Percentiles rank a stretch among this genome's conserved stretches.
Evolutionary conservation across 2,888 invertebrate species (phyloP).

Genomic region (Pyrocoelia pectoralis): DNA sequence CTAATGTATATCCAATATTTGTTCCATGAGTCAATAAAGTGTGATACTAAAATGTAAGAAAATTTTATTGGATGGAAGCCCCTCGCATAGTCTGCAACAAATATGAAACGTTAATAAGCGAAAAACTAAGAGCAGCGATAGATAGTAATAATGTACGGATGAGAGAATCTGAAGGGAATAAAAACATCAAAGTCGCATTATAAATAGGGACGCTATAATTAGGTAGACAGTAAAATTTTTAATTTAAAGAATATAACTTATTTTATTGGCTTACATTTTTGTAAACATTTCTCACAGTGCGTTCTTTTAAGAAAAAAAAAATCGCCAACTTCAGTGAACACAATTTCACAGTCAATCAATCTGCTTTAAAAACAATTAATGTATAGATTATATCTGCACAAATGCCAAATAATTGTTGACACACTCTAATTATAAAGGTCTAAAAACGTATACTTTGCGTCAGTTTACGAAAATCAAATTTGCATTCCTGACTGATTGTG

Average conservation of each 20-base stretch:
- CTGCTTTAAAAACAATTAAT: no score
- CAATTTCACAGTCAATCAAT: no score
- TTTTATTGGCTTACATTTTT: not conserved
- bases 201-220: not conserved
- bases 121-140: not conserved
- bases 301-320: no score
- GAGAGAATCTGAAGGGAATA: not conserved
- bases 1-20: slow-evolving; percentile 9
- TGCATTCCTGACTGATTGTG: no score
- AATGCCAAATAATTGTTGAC: not conserved
- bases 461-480: not conserved
- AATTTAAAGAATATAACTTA: not conserved
- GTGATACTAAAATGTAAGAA: not conserved
- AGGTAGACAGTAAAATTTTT: not conserved
- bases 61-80: slow-evolving; percentile 18
- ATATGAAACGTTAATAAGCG: not conserved
- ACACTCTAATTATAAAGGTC: not conserved
- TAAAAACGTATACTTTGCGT: not conserved
- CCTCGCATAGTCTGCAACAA: slow-evolving; percentile 14
- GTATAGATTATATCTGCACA: not conserved
- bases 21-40: slow-evolving; percentile 22
- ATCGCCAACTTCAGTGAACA: no score
- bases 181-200: slow-evolving; percentile 1
- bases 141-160: not conserved
- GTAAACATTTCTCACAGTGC: not conserved